Conservation (phyloP, 2,113 vertebrate species). For the Urocolius indicus region DNA sequence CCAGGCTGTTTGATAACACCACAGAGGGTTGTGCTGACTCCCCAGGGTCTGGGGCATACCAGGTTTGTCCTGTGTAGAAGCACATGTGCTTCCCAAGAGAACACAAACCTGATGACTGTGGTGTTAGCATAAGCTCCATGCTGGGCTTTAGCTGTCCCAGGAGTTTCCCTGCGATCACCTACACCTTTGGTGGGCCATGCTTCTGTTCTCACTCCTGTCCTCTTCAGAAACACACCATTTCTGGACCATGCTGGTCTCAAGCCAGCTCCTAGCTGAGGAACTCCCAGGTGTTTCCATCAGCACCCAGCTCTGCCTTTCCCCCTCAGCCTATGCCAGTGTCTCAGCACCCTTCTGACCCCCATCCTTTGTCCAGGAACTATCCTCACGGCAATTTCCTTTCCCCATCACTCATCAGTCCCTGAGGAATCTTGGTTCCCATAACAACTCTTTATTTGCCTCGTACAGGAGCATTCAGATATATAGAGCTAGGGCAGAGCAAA, state of each 20-base stretch:
- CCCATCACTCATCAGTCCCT: neutral
- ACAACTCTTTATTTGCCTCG: neutral
- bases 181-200: neutral
- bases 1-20: neutral
- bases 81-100: neutral
- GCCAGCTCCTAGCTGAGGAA: neutral
- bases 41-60: neutral
- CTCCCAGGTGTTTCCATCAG: neutral
- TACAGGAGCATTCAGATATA: neutral
- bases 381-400: neutral
- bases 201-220: neutral
- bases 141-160: neutral
- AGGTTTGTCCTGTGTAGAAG: neutral
- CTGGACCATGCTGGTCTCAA: accelerated
- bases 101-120: neutral
- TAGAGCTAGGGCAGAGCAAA: neutral
- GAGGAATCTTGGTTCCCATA: neutral
- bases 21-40: neutral
- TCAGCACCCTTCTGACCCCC: accelerated
- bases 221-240: neutral
- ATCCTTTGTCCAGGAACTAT: neutral
- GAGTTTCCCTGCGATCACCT: neutral
- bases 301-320: neutral
- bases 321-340: neutral
- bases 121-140: neutral